Evolutionary conservation across 2,888 invertebrate genomes (phyloP), one percentile per base, ranked within the genome.

Genomic region (Latheticus oryzae): DNA sequence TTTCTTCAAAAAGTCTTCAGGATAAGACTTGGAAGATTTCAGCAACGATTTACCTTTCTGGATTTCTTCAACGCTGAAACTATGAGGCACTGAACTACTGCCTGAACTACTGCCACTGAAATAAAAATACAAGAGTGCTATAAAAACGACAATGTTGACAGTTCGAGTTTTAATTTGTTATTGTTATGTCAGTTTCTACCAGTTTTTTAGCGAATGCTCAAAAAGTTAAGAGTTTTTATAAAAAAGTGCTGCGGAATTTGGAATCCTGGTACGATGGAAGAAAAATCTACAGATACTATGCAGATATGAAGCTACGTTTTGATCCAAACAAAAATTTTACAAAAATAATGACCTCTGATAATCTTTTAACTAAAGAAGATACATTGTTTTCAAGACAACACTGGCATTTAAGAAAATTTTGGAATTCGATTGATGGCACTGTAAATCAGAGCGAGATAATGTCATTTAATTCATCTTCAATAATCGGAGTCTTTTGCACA

Each of bases 1-100:
- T 68, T 83, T 81, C 61, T 80, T 83, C 40, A 85, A 77, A 66
- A 93, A 86, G 73, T 92, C 91, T 79, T 91, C 92, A 23, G 93
- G 93, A 77, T 90, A 93, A 5, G 93, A 93, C 76, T 91, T 91
- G 3, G 93, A 93, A 52, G 91, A 90, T 76, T 92, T 93, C 56
- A 95, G 82, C 70, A 91, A 87, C 16, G 90, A 90, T 64, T 92
- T 84, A 62, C 92, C 91, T 77, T 91, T 92, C 76, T 93, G 92
- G 50, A 93, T 93, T 79, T 93, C 93, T 76, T 93, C 93, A 55
- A 92, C 93, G 45, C 91, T 91, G 79, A 93, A 88, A 61, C 92
- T 92, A 75, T 91, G 93, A 56, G 91, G 90, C 78, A 91, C 84
- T 7, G 91, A 90, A 56, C 88, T 85, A 12, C 89, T 88, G 77